Evolutionary conservation across 2,888 invertebrate species (phyloP).

Genomic region (Limenitis camilla): DNA sequence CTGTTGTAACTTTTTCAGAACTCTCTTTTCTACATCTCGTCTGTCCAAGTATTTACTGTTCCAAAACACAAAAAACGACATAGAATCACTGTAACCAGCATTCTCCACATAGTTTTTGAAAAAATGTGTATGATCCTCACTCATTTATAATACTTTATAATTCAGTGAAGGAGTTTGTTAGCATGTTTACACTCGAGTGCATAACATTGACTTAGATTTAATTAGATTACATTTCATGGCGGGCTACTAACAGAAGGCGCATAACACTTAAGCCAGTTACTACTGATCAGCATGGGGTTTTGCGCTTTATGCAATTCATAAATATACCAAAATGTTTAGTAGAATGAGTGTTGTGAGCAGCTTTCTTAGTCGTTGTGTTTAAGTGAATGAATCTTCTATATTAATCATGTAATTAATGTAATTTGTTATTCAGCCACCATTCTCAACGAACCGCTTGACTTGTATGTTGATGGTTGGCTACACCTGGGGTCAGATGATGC

Average conservation of each 20-base stretch:
- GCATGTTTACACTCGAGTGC: not conserved
- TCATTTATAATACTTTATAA: not conserved
- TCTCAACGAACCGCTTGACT: conserved; percentile 84
- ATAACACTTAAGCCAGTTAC: conserved; percentile 6
- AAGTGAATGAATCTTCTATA: not conserved
- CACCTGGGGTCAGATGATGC: conserved; percentile 84
- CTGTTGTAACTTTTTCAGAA: conserved; percentile 1
- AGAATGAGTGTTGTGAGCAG: no score
- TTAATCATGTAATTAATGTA: conserved; percentile 17
- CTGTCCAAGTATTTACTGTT: not conserved
- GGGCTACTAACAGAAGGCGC: not conserved
- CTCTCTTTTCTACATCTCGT: conserved; percentile 2
- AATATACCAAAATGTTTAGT: no score
- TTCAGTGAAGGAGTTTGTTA: not conserved
- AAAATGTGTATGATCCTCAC: not conserved
- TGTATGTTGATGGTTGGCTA: conserved; percentile 86
- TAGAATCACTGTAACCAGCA: not conserved
- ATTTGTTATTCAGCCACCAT: conserved; percentile 79
- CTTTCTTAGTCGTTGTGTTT: no score
- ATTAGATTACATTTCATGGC: conserved; percentile 4
- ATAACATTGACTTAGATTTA: conserved; percentile 4
- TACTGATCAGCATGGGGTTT: no score
- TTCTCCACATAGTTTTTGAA: not conserved
- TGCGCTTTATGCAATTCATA: no score
- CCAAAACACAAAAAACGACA: conserved; percentile 7